A percentile compares a stretch with the other conserved stretches of the same genome.
Evolutionary conservation across 64 coral and sea anemone genomes (phyloP).

Genomic region (Actinia tenebrosa): DNA sequence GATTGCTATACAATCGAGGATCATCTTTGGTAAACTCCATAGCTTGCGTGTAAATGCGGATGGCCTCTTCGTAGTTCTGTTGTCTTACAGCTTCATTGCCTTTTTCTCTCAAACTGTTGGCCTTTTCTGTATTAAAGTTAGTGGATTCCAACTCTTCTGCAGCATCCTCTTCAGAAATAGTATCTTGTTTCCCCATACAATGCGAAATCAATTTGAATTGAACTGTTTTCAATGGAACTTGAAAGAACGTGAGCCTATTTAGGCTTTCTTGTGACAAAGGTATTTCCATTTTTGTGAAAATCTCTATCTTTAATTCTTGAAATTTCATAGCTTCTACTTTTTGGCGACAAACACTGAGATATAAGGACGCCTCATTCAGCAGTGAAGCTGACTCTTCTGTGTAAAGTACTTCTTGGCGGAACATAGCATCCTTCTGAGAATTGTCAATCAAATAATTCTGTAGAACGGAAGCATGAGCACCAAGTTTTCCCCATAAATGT

Average conservation of each 20-base stretch:
- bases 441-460: conserved; percentile 16
- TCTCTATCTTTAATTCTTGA: conserved; percentile 46
- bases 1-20: conserved; percentile 41
- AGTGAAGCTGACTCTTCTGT: conserved; percentile 52
- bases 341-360: conserved; percentile 53
- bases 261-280: conserved; percentile 15
- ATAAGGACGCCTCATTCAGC: conserved; percentile 61
- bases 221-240: conserved; percentile 54
- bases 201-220: conserved; percentile 70
- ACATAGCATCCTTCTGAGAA: not conserved
- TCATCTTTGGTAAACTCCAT: conserved; percentile 28
- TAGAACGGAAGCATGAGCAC: conserved; percentile 20
- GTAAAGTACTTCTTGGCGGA: conserved; percentile 35
- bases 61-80: conserved; percentile 26
- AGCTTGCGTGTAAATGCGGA: conserved; percentile 35
- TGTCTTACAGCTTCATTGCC: conserved; percentile 46
- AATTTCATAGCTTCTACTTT: conserved; percentile 54
- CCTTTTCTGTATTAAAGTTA: not conserved
- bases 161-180: not conserved
- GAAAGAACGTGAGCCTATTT: conserved; percentile 7
- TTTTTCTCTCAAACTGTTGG: conserved; percentile 39
- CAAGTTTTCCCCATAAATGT: conserved; percentile 44
- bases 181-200: conserved; percentile 38
- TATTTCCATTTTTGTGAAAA: not conserved
- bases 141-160: not conserved